Base-by-base conservation (phyloP, 2,797 vertebrate genomes). In the Kryptolebias ocellatus region DNA sequence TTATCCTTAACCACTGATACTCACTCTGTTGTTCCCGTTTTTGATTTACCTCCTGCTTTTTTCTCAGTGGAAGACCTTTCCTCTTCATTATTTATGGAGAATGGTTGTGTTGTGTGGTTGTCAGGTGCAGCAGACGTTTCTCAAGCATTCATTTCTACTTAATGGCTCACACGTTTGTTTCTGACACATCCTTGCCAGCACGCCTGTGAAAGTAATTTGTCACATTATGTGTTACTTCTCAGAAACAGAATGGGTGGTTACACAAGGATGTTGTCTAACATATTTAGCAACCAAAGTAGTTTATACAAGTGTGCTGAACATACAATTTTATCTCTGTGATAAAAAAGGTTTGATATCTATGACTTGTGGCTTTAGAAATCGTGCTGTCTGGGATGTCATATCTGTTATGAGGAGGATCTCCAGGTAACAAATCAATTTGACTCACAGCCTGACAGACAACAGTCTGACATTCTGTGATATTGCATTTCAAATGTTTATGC, bases 61-160 rank as follows among this genome's bases (percentile, higher is more conserved):
- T 49, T 64, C 52, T 73, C 64, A 17, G 18, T 58, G 64, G 28
- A 77, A 70, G 64, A 84, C 77, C 52, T 63, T 51, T 60, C 58
- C 64, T 66, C 72, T 87, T 79, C 47, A 88, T 91, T 88, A 90
- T 90, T 90, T 73, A 89, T 89, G 65, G 57, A 77, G 60, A 65
- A 62, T 28, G 64, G 64, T 50, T 72, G 20, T 0, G 53, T 72
- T 74, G 72, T 83, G 70, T 47, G 39, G 66, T 63, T 83, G 84
- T 85, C 83, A 74, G 64, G 67, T 70, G 81, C 78, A 72, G 79
- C 71, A 68, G 70, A 72, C 53, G 46, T 12, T 58, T 70, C 47
- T 67, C 18, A 50, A 11, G 46, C 31, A 53, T 73, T 62, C 49
- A 73, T 70, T 70, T 64, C 1, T 4, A 4, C 46, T 54, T 27